Percentiles rank a stretch among this genome's conserved stretches.
These are phyloP conservation scores for Drosophila lacteicornis DNA, from an alignment of 1,140 invertebrate species.

Conservation along the genomic window DNA sequence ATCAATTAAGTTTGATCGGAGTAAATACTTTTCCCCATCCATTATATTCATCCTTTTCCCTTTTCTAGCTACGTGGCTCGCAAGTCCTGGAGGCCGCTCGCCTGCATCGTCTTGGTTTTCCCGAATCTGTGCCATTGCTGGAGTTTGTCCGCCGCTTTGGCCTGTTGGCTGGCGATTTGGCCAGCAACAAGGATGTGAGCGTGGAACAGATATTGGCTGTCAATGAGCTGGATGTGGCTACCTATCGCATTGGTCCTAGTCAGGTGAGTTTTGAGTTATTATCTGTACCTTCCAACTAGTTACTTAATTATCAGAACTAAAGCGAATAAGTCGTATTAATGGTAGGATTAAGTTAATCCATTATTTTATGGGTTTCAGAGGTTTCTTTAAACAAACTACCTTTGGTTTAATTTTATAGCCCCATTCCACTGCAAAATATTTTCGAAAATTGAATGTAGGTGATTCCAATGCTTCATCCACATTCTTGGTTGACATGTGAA, in stretches of 20 bases:
- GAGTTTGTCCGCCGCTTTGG: constrained; percentile 91
- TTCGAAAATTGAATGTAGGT: too few relatives aligned
- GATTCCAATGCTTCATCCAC: too few relatives aligned
- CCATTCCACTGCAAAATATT: too few relatives aligned
- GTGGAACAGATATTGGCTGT: constrained; percentile 93
- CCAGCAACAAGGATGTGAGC: constrained; percentile 87
- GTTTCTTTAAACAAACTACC: too few relatives aligned
- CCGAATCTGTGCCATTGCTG: constrained; percentile 93
- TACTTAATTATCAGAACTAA: too few relatives aligned
- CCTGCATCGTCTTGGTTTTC: constrained; percentile 96
- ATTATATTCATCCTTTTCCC: too few relatives aligned
- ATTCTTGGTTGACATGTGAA: too few relatives aligned
- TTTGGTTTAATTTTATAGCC: background rate
- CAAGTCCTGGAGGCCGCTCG: constrained; percentile 95
- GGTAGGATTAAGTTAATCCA: too few relatives aligned
- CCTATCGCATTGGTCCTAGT: constrained; percentile 95
- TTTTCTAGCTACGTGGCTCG: constrained; percentile 90
- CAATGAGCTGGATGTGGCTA: constrained; percentile 94
- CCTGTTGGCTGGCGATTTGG: constrained; percentile 68
- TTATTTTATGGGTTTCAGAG: too few relatives aligned
- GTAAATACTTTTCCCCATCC: background rate
- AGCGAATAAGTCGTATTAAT: too few relatives aligned
- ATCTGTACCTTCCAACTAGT: too few relatives aligned
- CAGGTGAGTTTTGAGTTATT: constrained; percentile 88
- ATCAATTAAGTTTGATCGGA: background rate